These are phyloP conservation scores for Drosophila greeni DNA, from an alignment of 2,888 invertebrate genomes.

Conservation along the genomic window DNA sequence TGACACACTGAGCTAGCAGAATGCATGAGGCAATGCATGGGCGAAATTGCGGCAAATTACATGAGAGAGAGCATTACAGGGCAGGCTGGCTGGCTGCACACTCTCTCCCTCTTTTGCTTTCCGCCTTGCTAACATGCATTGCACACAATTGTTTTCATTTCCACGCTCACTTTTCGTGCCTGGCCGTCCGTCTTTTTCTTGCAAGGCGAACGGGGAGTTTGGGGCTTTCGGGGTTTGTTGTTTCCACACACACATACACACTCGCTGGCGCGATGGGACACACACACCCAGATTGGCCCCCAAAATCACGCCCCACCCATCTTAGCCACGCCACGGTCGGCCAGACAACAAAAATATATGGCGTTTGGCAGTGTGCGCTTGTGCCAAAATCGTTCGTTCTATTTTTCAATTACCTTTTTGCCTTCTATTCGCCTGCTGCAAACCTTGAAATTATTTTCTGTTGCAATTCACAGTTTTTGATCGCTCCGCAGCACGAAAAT, in stretches of 20 bases:
- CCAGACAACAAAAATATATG: constrained; percentile 57
- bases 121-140: constrained; percentile 44
- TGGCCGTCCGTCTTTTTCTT: constrained; percentile 34
- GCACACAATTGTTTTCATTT: constrained; percentile 66
- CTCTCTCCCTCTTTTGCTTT: constrained; percentile 18
- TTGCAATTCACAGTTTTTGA: constrained; percentile 68
- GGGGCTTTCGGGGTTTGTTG: constrained; percentile 36
- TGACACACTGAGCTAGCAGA: constrained; percentile 36
- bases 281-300: constrained; percentile 55
- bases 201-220: constrained; percentile 12
- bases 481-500: constrained; percentile 57
- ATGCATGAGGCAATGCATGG: constrained; percentile 54
- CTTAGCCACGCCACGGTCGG: constrained; percentile 34
- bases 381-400: constrained; percentile 73
- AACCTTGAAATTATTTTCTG: constrained; percentile 75
- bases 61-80: constrained; percentile 65
- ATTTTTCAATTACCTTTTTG: constrained; percentile 71
- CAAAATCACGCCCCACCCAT: constrained; percentile 71
- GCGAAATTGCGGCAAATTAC: constrained; percentile 71
- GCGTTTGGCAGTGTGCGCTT: constrained; percentile 67
- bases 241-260: constrained; percentile 26
- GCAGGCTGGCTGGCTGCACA: constrained; percentile 31
- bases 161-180: constrained; percentile 61
- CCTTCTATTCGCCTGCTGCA: constrained; percentile 73
- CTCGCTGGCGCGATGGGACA: constrained; percentile 10